Evolutionary conservation across 1,140 invertebrate genomes (phyloP), one percentile per base, ranked within the genome.

Genomic region (Rhysida immarginata): DNA sequence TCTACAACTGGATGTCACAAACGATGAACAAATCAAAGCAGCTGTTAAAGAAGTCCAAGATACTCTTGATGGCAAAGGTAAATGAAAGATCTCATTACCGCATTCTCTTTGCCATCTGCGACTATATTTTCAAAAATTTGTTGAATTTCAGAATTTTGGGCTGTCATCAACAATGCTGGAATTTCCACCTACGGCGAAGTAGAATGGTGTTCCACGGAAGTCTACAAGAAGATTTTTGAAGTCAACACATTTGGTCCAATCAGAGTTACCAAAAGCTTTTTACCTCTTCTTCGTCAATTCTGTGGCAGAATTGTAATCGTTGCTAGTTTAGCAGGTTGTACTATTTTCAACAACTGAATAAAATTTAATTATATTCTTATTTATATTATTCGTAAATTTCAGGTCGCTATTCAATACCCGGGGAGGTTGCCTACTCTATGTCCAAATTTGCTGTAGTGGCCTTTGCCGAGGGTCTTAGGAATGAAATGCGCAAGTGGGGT

Each of bases 1-100:
- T 1, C 64, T 77, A 18, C 67, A 73, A 2, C 63, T 90, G 26
- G 84, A 91, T 66, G 72, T 90, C 2, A 82, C 80, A 0, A 73
- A 78, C n/a, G 63, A 64, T 0, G 65, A 72, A 0, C 83, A 78
- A 55, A 73, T 88, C 1, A 42, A 66, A 1, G 58, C 66, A 1
- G 56, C 55, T 11, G 48, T 55, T n/a, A 45, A 52, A n/a, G 20
- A 51, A 26, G 57, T 63, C 1, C 46, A 46, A 35, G 46, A n/a
- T 26, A 57, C 50, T 3, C 35, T 63, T 8, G 55, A 58, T 18
- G 60, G 53, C 20, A 58, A 55, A 50, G 58, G 62, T 63, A 35
- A 35, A 35, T n/a, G n/a, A n/a, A n/a, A n/a, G n/a, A n/a, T n/a
- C n/a, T n/a, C n/a, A n/a, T n/a, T n/a, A n/a, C n/a, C n/a, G n/a